Percentiles rank a stretch among this genome's conserved stretches.
Evolutionary conservation across 1,140 invertebrate species (phyloP).

Genomic region (Ridgeia piscesae): DNA sequence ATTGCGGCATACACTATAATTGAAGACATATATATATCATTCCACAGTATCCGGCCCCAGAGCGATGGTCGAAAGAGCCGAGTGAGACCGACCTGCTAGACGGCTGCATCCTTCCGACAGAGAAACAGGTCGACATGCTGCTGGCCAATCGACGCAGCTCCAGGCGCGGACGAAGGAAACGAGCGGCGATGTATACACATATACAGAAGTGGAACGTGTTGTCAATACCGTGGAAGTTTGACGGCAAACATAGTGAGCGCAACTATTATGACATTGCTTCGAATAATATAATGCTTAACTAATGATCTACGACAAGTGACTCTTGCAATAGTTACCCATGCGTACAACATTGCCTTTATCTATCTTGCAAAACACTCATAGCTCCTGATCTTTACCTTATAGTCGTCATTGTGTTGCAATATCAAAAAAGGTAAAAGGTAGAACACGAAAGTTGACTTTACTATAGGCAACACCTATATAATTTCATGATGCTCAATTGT

Average conservation of each 20-base stretch:
- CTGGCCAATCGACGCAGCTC: not conserved
- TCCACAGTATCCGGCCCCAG: not conserved
- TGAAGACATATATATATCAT: not conserved
- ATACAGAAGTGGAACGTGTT: slow-evolving; percentile 34
- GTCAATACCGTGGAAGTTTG: slow-evolving; percentile 16
- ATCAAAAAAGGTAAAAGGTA: no score
- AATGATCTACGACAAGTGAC: no score
- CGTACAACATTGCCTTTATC: no score
- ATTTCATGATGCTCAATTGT: no score
- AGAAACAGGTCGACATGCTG: slow-evolving; percentile 15
- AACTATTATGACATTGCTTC: not conserved
- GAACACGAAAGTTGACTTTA: no score
- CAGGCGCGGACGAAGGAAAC: not conserved
- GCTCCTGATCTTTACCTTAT: no score
- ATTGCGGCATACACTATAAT: not conserved
- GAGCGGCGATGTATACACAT: not conserved
- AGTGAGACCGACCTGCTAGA: not conserved
- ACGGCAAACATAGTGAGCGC: slow-evolving; percentile 13
- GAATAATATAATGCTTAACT: no score
- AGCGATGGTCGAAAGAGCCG: not conserved
- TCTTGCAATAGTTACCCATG: no score
- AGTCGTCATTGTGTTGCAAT: no score
- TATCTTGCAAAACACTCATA: no score
- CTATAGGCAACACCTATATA: no score
- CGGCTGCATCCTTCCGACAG: slow-evolving; percentile 20